Base-by-base conservation (phyloP, 53 echinoderm and acorn worm species). In the Apostichopus leukothele region DNA sequence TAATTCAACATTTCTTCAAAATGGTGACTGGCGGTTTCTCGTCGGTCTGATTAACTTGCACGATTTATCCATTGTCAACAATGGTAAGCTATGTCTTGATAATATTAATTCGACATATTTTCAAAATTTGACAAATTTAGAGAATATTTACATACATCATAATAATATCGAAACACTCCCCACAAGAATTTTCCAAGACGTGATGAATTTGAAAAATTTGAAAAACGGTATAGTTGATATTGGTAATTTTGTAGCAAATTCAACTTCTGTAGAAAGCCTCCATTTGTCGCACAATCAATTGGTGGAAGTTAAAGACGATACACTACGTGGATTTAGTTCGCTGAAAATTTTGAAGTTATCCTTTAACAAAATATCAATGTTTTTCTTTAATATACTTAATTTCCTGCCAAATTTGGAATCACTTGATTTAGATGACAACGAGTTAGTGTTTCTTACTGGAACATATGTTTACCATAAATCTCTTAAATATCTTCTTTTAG, bases 1-100 rank as follows among this genome's bases (percentile, higher is more conserved):
- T 4, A 50, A 50, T 4, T 52, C n/a, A 52, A 11, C 39, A 51
- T 14, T 79, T 10, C 39, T 50, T 18, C 18, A 50, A n/a, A 53
- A 79, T 53, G 79, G 79, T 9, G 79, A 79, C 7, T 79, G 79
- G 79, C 51, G 53, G 39, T 79, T 79, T 79, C 53, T 79, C 2
- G 51, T 18, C 20, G 18, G 19, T 51, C 53, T 79, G 1, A 79
- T 9, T 1, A 12, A 79, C 20, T 79, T 79, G n/a, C 5, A 9
- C 10, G 79, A 50, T 19, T n/a, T 79, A 6, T 79, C 79, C 51
- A 18, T 79, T 52, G 5, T 79, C 53, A 51, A 50, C 12, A 50
- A 19, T 27, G 63, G 63, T 16, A 63, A 63, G 11, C 63, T 63
- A 11, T 63, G 4, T 4, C 16, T 63, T 63, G 16, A 63, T 63